Evolutionary conservation across 2,797 vertebrate genomes (phyloP).

Genomic region (Mus minutoides): DNA sequence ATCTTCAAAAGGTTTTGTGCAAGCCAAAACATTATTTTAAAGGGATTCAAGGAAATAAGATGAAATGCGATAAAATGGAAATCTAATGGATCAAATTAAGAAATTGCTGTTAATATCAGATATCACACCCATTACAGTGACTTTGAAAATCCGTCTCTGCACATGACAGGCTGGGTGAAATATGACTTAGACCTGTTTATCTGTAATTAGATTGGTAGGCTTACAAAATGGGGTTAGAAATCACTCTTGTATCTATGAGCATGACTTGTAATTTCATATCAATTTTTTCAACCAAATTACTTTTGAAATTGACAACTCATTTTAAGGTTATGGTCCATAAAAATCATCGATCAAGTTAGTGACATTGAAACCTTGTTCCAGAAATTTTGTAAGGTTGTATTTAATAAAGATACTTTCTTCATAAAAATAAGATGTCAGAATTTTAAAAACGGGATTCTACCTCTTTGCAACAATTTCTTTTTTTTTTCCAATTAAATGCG

Average conservation of each 20-base stretch:
- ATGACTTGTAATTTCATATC: background rate
- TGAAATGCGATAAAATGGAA: conserved; percentile 42
- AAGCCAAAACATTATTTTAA: conserved; percentile 53
- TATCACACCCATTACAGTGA: background rate
- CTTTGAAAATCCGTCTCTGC: conserved; percentile 57
- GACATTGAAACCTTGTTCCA: background rate
- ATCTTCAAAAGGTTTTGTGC: conserved; percentile 48
- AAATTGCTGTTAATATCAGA: conserved; percentile 49
- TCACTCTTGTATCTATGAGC: background rate
- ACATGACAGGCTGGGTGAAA: background rate
- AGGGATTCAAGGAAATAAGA: conserved; percentile 33
- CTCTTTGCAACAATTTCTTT: too few relatives aligned
- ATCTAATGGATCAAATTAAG: conserved; percentile 59
- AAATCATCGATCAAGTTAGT: conserved; percentile 12
- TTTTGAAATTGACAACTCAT: conserved; percentile 36
- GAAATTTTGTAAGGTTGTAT: background rate
- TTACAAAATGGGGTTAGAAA: background rate
- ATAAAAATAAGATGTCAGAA: background rate
- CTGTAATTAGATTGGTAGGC: background rate
- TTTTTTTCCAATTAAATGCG: too few relatives aligned
- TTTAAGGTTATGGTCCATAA: background rate
- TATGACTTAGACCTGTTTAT: background rate
- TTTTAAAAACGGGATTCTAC: too few relatives aligned
- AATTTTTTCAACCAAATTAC: conserved; percentile 1
- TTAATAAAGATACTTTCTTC: background rate